A percentile compares a stretch with the other conserved stretches of the same genome.
These are phyloP conservation scores for Athripsodes cinereus DNA, from an alignment of 2,888 invertebrate species.

Conservation along the genomic window DNA sequence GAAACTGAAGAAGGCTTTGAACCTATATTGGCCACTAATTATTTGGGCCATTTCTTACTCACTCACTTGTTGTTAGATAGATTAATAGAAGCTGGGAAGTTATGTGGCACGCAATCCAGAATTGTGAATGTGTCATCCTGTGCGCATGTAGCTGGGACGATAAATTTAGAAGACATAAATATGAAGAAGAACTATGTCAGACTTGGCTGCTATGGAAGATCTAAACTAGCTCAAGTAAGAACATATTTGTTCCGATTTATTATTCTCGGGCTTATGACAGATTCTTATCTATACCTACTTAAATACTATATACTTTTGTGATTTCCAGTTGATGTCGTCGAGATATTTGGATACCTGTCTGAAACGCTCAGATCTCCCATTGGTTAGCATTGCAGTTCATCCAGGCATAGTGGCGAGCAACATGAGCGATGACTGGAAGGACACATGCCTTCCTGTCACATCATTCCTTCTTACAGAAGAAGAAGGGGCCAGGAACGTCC, in stretches of 20 bases:
- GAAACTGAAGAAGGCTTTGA: conserved; percentile 80
- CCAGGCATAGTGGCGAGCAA: conserved; percentile 12
- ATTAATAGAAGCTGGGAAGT: conserved; percentile 57
- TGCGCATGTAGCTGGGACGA: conserved; percentile 66
- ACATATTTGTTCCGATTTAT: neutral
- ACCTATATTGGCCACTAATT: conserved; percentile 81
- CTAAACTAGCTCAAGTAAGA: conserved; percentile 73
- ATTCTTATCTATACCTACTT: neutral
- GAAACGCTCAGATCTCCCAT: neutral
- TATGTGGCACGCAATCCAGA: conserved; percentile 50
- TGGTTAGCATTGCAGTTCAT: conserved; percentile 9
- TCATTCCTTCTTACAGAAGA: neutral
- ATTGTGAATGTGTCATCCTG: conserved; percentile 85
- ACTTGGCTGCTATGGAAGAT: conserved; percentile 70
- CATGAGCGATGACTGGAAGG: conserved; percentile 8
- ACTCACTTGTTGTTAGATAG: conserved; percentile 74
- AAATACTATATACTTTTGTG: too few species aligned
- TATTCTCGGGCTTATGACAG: neutral
- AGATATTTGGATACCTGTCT: conserved; percentile 5
- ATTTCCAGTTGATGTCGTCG: conserved; percentile 16
- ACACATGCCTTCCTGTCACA: neutral
- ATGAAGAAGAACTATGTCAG: conserved; percentile 55
- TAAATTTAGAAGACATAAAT: conserved; percentile 74
- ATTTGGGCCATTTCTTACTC: conserved; percentile 75
- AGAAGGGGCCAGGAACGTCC: neutral